phyloP scores from a whole-genome alignment of 35 echinoderm and acorn worm genomes.

The Hemicentrotus pulcherrimus region DNA sequence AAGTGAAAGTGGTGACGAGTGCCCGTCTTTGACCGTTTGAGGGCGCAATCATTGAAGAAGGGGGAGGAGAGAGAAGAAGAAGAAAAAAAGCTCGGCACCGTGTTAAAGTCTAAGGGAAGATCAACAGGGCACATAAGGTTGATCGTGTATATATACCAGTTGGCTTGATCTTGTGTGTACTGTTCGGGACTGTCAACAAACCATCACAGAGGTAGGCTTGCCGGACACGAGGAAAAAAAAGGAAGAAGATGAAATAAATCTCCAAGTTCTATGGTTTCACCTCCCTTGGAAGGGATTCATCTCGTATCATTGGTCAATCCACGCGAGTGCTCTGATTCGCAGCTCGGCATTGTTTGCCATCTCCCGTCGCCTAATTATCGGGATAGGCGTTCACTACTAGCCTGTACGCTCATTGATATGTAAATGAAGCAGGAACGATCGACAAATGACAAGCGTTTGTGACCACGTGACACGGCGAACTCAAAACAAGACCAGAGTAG shows the following conservation, averaged over 20 bases:
- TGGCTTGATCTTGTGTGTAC: constrained; percentile 37
- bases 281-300: constrained; percentile 8
- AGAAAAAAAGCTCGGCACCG: not conserved
- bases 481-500: constrained; percentile 46
- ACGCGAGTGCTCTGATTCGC: not conserved
- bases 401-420: constrained; percentile 69
- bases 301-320: constrained; percentile 31
- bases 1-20: constrained; percentile 36
- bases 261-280: constrained; percentile 15
- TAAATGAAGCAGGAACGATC: constrained; percentile 62
- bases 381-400: constrained; percentile 62
- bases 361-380: constrained; percentile 63
- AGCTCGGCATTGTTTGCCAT: constrained; percentile 35
- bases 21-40: not conserved
- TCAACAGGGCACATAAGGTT: constrained; percentile 48
- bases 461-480: constrained; percentile 59
- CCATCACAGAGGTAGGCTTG: not conserved
- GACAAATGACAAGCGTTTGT: constrained; percentile 77
- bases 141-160: constrained; percentile 33
- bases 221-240: not conserved
- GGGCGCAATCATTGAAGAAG: constrained; percentile 16
- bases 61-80: not conserved
- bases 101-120: constrained; percentile 9
- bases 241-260: constrained; percentile 26
- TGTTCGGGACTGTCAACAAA: constrained; percentile 24